These are phyloP conservation scores for Thalassophryne amazonica DNA, from an alignment of 2,797 vertebrate species.

Conservation along the genomic window DNA sequence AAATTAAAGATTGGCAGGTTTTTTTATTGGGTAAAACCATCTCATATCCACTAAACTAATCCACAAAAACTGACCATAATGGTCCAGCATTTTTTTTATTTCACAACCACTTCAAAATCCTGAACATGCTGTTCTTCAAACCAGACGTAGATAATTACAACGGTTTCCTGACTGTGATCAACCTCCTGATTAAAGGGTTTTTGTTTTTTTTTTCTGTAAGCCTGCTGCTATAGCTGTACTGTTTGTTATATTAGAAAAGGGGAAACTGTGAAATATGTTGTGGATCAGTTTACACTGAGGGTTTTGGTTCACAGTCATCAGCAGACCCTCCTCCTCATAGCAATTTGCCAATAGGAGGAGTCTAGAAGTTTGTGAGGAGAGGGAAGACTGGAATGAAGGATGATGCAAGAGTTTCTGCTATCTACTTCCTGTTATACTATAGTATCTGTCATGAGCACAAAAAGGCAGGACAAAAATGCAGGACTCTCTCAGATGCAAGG, in stretches of 20 bases:
- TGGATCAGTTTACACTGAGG: slow-evolving; percentile 3
- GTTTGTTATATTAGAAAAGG: not conserved
- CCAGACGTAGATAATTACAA: not conserved
- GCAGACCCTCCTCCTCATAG: not conserved
- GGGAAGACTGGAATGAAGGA: slow-evolving; percentile 15
- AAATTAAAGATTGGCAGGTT: too few relatives aligned
- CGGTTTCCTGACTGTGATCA: not conserved
- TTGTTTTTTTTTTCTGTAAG: not conserved
- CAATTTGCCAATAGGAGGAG: slow-evolving; percentile 1
- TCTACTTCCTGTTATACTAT: slow-evolving; percentile 15
- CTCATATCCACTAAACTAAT: too few relatives aligned
- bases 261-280: not conserved
- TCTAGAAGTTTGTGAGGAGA: slow-evolving; percentile 5
- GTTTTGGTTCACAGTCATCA: not conserved
- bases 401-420: slow-evolving; percentile 8
- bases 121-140: not conserved
- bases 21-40: too few relatives aligned
- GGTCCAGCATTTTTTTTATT: too few relatives aligned
- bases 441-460: too few relatives aligned
- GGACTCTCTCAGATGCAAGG: too few relatives aligned
- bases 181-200: not conserved
- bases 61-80: too few relatives aligned
- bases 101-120: not conserved
- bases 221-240: not conserved
- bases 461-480: too few relatives aligned